Evolutionary conservation across 2,797 vertebrate species (phyloP).

Genomic region (Cygnus olor): DNA sequence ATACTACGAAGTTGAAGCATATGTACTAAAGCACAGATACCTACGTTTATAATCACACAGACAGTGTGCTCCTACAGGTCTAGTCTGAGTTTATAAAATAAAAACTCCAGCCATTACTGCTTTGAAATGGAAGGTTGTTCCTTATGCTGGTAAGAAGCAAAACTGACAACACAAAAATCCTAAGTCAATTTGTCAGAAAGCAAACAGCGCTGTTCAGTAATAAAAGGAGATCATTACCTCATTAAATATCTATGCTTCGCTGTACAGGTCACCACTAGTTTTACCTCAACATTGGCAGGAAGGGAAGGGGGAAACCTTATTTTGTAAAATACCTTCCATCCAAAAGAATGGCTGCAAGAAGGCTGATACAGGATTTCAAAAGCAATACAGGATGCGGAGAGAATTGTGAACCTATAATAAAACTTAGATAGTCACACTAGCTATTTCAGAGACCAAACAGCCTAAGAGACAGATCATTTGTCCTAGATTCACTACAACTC

Average conservation of each 20-base stretch:
- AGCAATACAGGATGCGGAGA: not conserved
- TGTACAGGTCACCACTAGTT: not conserved
- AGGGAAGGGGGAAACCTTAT: not conserved
- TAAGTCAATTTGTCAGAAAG: not conserved
- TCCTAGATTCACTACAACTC: not conserved
- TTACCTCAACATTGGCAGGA: fast-evolving
- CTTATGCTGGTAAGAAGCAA: not conserved
- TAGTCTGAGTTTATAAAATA: not conserved
- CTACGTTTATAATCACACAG: not conserved
- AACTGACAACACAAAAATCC: not conserved
- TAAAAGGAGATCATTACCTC: not conserved
- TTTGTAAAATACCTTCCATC: not conserved
- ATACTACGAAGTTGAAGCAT: not conserved
- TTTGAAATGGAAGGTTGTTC: not conserved
- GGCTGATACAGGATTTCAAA: not conserved
- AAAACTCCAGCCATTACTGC: not conserved
- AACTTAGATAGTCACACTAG: not conserved
- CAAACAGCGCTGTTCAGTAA: not conserved
- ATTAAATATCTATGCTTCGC: not conserved
- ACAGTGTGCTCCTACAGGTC: not conserved
- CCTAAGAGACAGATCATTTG: not conserved
- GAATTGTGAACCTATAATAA: not conserved
- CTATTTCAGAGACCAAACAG: not conserved
- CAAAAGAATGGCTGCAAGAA: not conserved
- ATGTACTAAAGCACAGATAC: not conserved